Base-by-base conservation (phyloP, 2,888 invertebrate species). In the Bimastos eiseni region DNA sequence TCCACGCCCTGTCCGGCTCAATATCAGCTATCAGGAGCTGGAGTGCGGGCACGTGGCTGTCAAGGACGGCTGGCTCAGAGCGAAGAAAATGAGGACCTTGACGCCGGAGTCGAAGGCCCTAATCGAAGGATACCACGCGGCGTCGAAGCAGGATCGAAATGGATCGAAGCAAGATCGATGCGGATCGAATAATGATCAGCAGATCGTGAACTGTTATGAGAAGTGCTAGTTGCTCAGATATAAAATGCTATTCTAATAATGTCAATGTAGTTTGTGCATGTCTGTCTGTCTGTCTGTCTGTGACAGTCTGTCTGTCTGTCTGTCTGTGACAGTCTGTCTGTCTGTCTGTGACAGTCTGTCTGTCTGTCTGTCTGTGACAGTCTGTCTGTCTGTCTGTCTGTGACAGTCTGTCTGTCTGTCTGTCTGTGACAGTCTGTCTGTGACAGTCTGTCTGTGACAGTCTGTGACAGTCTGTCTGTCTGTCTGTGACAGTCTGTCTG, bases 51-150 rank as follows among this genome's bases (percentile, higher is more conserved):
- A n/a, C 70, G n/a, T 70, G 30, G 70, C n/a, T 8, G 70, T 70
- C 70, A 70, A 70, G 70, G 70, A 70, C 70, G 70, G 70, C n/a
- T 70, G 70, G 70, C 70, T 70, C 70, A 70, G 70, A 70, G 70
- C 70, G 70, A 70, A 70, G 70, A 70, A 70, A 70, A 70, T 70
- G 70, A 70, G n/a, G 70, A 70, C 70, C n/a, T 70, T 70, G 70
- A 70, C 70, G 70, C 70, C 30, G n/a, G 70, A 70, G 1, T 70
- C 70, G 70, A 70, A n/a, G 70, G 30, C n/a, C 70, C n/a, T 70
- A 11, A n/a, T 70, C 8, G 70, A 70, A 70, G 8, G 70, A 11
- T 70, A 13, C n/a, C n/a, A 8, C 0, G 30, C 70, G 70, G 70
- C 70, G 70, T 70, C 70, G 70, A 70, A n/a, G 11, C 70, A 70